Conservation (phyloP, 2,797 vertebrate species). For the Dendrocincla fuliginosa region DNA sequence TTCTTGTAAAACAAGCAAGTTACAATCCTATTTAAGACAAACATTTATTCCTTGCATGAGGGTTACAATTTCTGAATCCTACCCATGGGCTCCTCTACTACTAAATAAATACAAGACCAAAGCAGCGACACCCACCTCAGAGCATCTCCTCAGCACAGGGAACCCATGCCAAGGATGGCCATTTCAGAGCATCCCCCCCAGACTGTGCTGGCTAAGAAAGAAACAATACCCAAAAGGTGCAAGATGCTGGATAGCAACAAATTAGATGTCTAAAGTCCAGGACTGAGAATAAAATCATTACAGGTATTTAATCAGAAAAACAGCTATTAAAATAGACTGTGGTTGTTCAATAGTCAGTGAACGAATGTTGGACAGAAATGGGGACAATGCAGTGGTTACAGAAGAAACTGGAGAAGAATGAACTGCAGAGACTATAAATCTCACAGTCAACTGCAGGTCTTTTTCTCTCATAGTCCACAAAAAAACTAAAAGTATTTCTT, state of each 20-base stretch:
- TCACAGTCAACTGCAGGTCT: neutral
- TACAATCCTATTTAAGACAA: neutral
- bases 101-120: neutral
- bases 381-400: neutral
- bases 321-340: neutral
- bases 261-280: neutral
- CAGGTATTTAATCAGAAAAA: neutral
- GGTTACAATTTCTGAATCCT: neutral
- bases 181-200: neutral
- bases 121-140: neutral
- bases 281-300: neutral
- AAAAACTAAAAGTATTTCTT: neutral
- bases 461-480: neutral
- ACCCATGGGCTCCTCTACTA: neutral
- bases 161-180: rapidly evolving
- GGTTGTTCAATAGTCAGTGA: neutral
- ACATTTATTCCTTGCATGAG: neutral
- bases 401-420: neutral
- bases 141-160: rapidly evolving
- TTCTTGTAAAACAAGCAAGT: neutral
- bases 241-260: neutral
- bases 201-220: rapidly evolving
- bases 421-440: neutral
- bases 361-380: neutral
- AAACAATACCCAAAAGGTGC: neutral